phyloP scores from a whole-genome alignment of 2,888 invertebrate genomes.

The Lampropteryx suffumata region DNA sequence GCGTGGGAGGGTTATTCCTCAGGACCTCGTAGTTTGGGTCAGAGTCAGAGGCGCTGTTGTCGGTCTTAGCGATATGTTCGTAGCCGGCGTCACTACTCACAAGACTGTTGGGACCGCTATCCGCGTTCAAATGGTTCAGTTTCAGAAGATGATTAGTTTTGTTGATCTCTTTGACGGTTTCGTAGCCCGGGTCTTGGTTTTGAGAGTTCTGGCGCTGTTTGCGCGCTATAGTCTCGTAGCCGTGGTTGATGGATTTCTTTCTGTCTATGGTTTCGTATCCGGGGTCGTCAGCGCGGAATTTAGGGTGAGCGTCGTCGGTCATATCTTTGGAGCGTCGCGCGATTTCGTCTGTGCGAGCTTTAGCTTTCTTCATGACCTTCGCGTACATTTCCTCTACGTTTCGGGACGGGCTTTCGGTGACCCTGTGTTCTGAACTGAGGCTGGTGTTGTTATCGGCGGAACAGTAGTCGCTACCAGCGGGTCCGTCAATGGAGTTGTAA shows the following conservation, averaged over 20 bases:
- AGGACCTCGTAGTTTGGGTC: constrained; percentile 93
- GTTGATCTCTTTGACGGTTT: constrained; percentile 80
- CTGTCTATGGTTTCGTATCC: constrained; percentile 79
- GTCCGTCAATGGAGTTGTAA: constrained; percentile 71
- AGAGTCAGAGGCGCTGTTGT: constrained; percentile 81
- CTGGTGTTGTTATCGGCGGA: constrained; percentile 61
- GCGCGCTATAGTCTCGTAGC: constrained; percentile 83
- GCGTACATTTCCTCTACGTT: constrained; percentile 96
- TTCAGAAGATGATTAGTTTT: constrained; percentile 60
- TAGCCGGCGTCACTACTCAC: constrained; percentile 88
- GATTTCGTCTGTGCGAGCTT: constrained; percentile 67
- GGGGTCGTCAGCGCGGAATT: constrained; percentile 73
- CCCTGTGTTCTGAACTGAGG: constrained; percentile 62
- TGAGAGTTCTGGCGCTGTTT: constrained; percentile 64
- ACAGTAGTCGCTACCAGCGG: constrained; percentile 60
- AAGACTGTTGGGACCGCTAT: constrained; percentile 84
- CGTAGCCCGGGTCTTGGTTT: constrained; percentile 85
- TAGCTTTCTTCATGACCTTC: constrained; percentile 90
- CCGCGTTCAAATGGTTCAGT: constrained; percentile 58
- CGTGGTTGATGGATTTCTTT: constrained; percentile 75
- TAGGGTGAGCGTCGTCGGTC: constrained; percentile 49
- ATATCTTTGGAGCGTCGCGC: constrained; percentile 58
- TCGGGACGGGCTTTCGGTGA: constrained; percentile 83
- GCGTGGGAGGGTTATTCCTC: constrained; percentile 79
- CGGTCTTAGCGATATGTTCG: constrained; percentile 84